Evolutionary conservation across 1,140 invertebrate species (phyloP).

Genomic region (Mactra quadrangularis): DNA sequence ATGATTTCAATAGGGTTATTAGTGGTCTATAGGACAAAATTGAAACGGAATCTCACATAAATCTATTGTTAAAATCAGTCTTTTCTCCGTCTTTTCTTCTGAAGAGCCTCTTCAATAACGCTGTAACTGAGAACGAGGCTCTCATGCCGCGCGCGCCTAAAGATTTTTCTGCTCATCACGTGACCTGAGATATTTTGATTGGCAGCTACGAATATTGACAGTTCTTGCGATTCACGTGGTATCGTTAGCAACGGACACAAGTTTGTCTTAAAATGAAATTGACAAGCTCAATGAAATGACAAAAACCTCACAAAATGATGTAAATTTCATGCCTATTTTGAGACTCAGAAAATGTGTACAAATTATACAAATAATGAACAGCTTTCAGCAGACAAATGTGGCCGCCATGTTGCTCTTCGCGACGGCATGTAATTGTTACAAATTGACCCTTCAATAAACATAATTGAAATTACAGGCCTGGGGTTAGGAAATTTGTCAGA

Average conservation of each 20-base stretch:
- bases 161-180: background rate
- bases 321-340: conserved; percentile 62
- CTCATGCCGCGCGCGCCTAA: background rate
- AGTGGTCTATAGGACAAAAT: conserved; percentile 57
- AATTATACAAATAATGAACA: conserved; percentile 57
- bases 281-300: conserved; percentile 36
- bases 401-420: background rate
- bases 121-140: conserved; percentile 35
- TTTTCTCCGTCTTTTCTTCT: conserved; percentile 48
- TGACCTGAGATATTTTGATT: conserved; percentile 26
- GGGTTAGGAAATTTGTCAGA: conserved; percentile 52
- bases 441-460: conserved; percentile 62
- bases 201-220: conserved; percentile 21
- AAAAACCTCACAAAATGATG: conserved; percentile 57
- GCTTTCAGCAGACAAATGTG: conserved; percentile 35
- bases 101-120: conserved; percentile 35
- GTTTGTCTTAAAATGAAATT: conserved; percentile 39
- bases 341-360: conserved; percentile 39
- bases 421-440: conserved; percentile 53
- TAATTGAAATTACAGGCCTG: conserved; percentile 60
- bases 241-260: conserved; percentile 11
- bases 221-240: conserved; percentile 20
- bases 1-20: conserved; percentile 54
- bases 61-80: conserved; percentile 53
- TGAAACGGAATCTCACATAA: conserved; percentile 56